Evolutionary conservation across 2,797 vertebrate species (phyloP).

Genomic region (Epinephelus coioides): DNA sequence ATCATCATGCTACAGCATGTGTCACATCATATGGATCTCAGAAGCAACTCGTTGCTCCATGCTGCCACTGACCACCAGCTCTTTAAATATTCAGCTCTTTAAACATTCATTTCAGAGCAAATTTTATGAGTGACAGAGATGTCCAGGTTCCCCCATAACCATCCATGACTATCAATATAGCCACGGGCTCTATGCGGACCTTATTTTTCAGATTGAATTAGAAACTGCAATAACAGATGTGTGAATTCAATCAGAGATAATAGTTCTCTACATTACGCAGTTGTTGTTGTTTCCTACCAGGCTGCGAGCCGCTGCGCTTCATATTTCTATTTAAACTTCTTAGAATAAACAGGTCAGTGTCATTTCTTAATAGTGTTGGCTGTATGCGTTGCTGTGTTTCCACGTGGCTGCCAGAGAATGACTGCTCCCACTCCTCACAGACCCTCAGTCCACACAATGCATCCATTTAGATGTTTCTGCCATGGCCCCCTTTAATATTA

Average conservation of each 20-base stretch:
- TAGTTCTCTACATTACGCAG: background rate
- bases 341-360: conserved; percentile 13
- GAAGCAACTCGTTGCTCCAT: background rate
- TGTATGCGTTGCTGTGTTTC: conserved; percentile 19
- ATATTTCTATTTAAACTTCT: background rate
- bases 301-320: background rate
- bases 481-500: conserved; percentile 75
- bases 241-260: background rate
- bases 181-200: background rate
- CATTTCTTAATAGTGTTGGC: conserved; percentile 2
- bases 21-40: background rate
- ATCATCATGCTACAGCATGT: too few relatives aligned
- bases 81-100: conserved; percentile 15
- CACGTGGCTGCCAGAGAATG: conserved; percentile 14
- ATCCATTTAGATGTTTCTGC: conserved; percentile 59
- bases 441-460: conserved; percentile 43
- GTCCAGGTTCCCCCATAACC: background rate
- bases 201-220: background rate
- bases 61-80: background rate
- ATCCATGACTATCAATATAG: background rate
- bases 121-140: background rate
- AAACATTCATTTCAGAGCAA: conserved; percentile 5
- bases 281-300: background rate
- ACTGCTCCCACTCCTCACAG: conserved; percentile 23
- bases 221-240: background rate